A percentile compares a stretch with the other conserved stretches of the same genome.
These are phyloP conservation scores for Cryptus armator DNA, from an alignment of 2,888 invertebrate genomes.

Conservation along the genomic window DNA sequence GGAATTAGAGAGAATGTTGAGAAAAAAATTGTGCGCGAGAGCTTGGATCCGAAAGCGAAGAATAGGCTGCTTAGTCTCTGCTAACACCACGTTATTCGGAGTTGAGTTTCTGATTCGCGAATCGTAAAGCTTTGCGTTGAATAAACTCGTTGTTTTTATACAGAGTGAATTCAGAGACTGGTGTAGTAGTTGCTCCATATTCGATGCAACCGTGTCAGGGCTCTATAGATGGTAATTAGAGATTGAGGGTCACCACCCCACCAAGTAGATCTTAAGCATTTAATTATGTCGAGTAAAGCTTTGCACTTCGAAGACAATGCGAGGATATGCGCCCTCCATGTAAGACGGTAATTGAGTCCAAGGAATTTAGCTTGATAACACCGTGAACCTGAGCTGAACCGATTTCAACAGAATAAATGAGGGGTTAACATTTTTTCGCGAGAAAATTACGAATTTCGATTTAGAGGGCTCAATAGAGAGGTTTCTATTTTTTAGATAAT, in stretches of 20 bases:
- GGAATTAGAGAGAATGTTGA: neutral
- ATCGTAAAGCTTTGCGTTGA: slow-evolving; percentile 27
- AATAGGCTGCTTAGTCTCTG: slow-evolving; percentile 24
- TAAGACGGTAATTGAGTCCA: slow-evolving; percentile 6
- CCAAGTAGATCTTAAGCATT: slow-evolving; percentile 37
- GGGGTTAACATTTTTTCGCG: neutral
- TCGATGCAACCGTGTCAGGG: slow-evolving; percentile 38
- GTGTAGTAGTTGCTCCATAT: slow-evolving; percentile 28
- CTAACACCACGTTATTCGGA: slow-evolving; percentile 42
- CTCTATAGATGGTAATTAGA: slow-evolving; percentile 25
- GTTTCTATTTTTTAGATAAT: neutral
- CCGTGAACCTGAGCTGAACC: neutral
- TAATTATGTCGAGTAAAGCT: slow-evolving; percentile 27
- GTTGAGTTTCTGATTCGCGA: slow-evolving; percentile 34
- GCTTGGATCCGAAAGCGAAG: slow-evolving; percentile 8
- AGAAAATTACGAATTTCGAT: neutral
- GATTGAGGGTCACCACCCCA: slow-evolving; percentile 31
- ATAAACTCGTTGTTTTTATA: neutral
- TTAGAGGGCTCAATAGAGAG: neutral
- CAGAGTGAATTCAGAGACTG: neutral
- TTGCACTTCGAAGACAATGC: slow-evolving; percentile 24
- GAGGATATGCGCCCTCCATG: slow-evolving; percentile 1
- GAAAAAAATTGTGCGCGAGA: neutral
- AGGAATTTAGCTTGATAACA: slow-evolving; percentile 8
- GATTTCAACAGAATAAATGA: neutral